A percentile compares a stretch with the other conserved stretches of the same genome.
Evolutionary conservation across 2,797 vertebrate genomes (phyloP).

Genomic region (Microhierax caerulescens): DNA sequence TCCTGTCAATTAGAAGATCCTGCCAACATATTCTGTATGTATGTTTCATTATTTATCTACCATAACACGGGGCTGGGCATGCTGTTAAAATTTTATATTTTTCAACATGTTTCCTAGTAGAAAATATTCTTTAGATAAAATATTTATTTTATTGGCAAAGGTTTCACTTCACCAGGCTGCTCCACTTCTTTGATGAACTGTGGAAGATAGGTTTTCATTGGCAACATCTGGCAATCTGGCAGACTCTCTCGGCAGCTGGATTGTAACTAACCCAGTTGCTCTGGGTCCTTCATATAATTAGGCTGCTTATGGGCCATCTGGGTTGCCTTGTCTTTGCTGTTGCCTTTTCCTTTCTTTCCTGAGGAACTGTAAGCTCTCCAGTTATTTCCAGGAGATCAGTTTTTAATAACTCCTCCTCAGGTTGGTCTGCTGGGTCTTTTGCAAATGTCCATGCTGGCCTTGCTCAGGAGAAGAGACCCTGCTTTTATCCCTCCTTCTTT

Average conservation of each 20-base stretch:
- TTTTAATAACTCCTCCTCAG: slow-evolving; percentile 45
- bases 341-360: slow-evolving; percentile 36
- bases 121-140: slow-evolving; percentile 27
- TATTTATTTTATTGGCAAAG: slow-evolving; percentile 29
- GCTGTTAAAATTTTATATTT: slow-evolving; percentile 12
- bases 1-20: background rate
- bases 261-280: slow-evolving; percentile 63
- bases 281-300: slow-evolving; percentile 68
- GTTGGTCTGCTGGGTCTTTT: background rate
- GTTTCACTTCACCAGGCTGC: slow-evolving; percentile 11
- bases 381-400: slow-evolving; percentile 24
- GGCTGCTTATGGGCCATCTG: slow-evolving; percentile 70
- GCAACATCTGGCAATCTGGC: slow-evolving; percentile 73
- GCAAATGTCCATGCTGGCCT: rapidly evolving
- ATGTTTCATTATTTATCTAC: slow-evolving; percentile 10
- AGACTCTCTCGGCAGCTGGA: slow-evolving; percentile 56
- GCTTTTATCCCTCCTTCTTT: background rate
- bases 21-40: background rate
- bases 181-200: slow-evolving; percentile 55
- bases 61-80: background rate
- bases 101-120: background rate
- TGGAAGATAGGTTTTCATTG: slow-evolving; percentile 34
- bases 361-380: slow-evolving; percentile 15
- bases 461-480: background rate
- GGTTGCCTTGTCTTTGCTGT: slow-evolving; percentile 49